Base-by-base conservation (phyloP, 2,113 vertebrate genomes). In the Paramisgurnus dabryanus region DNA sequence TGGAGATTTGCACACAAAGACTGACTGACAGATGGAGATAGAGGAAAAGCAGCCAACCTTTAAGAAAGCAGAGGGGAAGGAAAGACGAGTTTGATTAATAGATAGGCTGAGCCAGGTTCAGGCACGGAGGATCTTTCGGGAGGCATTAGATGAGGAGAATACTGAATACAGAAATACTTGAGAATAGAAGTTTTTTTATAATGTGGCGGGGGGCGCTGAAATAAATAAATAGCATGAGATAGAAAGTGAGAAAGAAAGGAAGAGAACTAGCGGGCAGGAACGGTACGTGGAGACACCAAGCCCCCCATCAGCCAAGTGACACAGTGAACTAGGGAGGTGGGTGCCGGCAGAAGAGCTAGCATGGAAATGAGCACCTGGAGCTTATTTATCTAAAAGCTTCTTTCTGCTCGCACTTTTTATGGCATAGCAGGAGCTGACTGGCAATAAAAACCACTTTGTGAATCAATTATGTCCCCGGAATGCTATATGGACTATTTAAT, bases 71-170 rank as follows among this genome's bases (percentile, higher is more conserved):
- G 87, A 92, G 88, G 88, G 89, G 89, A 90, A 89, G 88, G 85
- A 92, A 91, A 91, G 90, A 91, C 87, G 91, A 92, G 89, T 91
- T 90, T 89, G 91, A 93, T 93, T 90, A 92, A 92, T 90, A 92
- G 92, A 93, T 91, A 89, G 90, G 86, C 86, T 89, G 85, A 87
- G 89, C 87, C 86, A 90, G 87, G 85, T 87, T 85, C 84, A 85
- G 88, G 85, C 87, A 86, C 85, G 87, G 85, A 87, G 89, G 88
- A 91, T 91, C 90, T 91, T 92, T 90, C 89, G 87, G 85, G 80
- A 81, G 86, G 83, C 40, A 78, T 85, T 87, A 88, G 88, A 87
- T 89, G 90, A 85, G 85, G 82, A 75, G 85, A 76, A 53, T 49
- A 55, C 41, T 22, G 27, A 67, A 66, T 41, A 67, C 17, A 41